Evolutionary conservation across 2,113 vertebrate species (phyloP), one percentile per base, ranked within the genome.

Genomic region (Hippopotamus amphibius): DNA sequence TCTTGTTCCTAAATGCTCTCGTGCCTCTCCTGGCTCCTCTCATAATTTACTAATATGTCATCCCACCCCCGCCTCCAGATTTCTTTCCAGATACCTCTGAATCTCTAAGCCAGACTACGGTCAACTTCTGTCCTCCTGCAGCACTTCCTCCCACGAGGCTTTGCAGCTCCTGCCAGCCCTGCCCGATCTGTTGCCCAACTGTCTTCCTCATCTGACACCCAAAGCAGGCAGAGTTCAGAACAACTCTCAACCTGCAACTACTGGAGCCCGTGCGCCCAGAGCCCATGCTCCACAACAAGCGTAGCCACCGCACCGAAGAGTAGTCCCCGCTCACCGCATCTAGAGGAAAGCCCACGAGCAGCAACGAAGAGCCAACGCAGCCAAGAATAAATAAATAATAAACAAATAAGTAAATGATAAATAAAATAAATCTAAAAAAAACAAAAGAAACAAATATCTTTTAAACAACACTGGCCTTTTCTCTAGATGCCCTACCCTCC

Each of bases 61-160:
- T 50, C n/a, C 65, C 5, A 19, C 6, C 5, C 33, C 41, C 7
- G 9, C 19, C 5, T 48, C 61, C 7, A 15, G 16, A 37, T 82
- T 87, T 86, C 71, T 61, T 80, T 69, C 83, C 65, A 53, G 79
- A 69, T 72, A 17, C 13, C 43, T 90, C 41, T 46, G 86, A 50
- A 61, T 81, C 15, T 14, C 13, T 12, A 57, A 33, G 50, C 48
- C 71, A 63, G 63, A 33, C 33, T 16, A 10, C 76, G 21, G 21
- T 30, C 57, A 33, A 6, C 46, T 46, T 85, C 69, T 37, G 30
- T 41, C 61, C 48, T 79, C 37, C 28, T 82, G 72, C 28, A 87
- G n/a, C 21, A 28, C 63, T 87, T 55, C 86, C 87, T 96, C 94
- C 96, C 72, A 66, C 1, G 15, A 97, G 41, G 24, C 83, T 82